These are phyloP conservation scores for Mus spretus DNA, from an alignment of 2,797 vertebrate genomes.

Conservation along the genomic window DNA sequence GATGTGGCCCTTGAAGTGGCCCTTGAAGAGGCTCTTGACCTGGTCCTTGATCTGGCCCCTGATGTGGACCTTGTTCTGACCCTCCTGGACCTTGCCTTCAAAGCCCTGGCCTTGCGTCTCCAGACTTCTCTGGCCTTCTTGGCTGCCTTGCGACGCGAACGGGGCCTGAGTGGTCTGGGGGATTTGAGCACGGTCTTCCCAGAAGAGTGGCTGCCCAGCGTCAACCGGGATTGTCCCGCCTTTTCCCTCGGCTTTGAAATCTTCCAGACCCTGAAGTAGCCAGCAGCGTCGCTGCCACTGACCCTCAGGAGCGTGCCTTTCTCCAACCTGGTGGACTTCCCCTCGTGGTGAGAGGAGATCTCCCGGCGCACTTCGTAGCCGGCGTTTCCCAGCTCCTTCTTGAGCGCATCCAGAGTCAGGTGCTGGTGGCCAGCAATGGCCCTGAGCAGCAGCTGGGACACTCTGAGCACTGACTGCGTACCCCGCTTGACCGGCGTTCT, in stretches of 20 bases:
- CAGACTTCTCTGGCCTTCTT: not conserved
- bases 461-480: constrained; percentile 40
- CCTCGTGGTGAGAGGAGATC: accelerated
- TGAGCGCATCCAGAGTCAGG: constrained; percentile 60
- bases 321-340: not conserved
- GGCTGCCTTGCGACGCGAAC: not conserved
- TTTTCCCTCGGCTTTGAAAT: not conserved
- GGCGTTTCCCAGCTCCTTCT: constrained; percentile 56
- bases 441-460: constrained; percentile 79
- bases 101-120: not conserved
- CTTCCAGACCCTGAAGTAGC: constrained; percentile 75
- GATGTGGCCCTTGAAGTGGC: not conserved
- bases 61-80: not conserved
- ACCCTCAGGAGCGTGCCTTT: constrained; percentile 68
- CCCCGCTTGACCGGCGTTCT: accelerated
- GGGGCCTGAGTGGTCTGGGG: not conserved
- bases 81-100: not conserved
- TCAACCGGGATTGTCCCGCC: not conserved
- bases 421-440: constrained; percentile 52
- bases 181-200: accelerated
- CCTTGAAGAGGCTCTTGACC: not conserved
- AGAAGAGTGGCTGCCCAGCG: accelerated
- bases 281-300: not conserved
- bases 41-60: not conserved
- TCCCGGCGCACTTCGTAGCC: constrained; percentile 75